Evolutionary conservation across 2,888 invertebrate species (phyloP), one percentile per base, ranked within the genome.

Genomic region (Phortica okadai): DNA sequence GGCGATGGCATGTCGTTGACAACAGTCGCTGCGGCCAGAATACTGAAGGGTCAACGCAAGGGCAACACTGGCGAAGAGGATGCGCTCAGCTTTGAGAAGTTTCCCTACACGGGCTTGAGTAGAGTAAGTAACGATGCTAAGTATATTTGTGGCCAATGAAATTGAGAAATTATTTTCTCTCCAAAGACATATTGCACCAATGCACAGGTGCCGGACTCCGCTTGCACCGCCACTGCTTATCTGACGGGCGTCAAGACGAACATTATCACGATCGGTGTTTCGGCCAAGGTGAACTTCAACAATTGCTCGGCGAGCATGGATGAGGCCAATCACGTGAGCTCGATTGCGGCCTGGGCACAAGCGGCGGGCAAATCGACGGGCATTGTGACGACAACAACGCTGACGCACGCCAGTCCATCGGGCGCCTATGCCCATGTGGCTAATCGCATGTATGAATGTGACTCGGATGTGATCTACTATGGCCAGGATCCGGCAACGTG

Each of bases 401-500:
- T 97, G 0, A 96, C 96, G 0, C 95, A 97, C 88, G 97, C 96
- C 0, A 95, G 95, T 1, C 96, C 96, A 0, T 94, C 95, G 0
- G 94, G 93, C 0, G 90, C 92, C 83, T 94, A 93, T 84, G 93
- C 94, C 0, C 94, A 94, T 80, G 92, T 93, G 0, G 93, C 95
- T 0, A 93, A 94, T 77, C 92, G 96, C 6, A 92, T 95, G 81
- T 96, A 95, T 94, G 96, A 96, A 90, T 92, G 92, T 2, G 95
- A 95, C 83, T 92, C 92, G 77, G 96, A 97, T 84, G 96, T 96
- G 69, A 11, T 1, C 14, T 56, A n/a, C n/a, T 56, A 56, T 56
- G 56, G 56, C 6, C 56, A 56, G 11, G 86, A 92, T 96, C 8
- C 90, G 96, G 11, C 92, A 93, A 44, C 95, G 5, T 95, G 95